Base-by-base conservation (phyloP, 2,888 invertebrate genomes). In the Harpalus rubripes region DNA sequence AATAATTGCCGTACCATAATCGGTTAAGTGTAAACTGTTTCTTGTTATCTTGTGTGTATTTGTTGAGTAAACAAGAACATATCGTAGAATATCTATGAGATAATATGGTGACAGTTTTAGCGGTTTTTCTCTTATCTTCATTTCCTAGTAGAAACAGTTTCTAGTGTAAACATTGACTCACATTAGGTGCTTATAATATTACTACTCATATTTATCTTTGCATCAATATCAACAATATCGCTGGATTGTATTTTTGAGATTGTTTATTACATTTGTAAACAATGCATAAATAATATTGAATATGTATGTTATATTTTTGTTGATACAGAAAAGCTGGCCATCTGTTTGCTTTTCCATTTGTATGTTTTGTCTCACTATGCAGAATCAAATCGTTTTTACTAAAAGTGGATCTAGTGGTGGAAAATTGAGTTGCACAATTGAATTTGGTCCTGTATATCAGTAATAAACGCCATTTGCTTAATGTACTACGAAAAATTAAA, bases 61-160 rank as follows among this genome's bases (percentile, higher is more conserved):
- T 22, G 63, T 22, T 12, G 18, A 22, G 63, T 63, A 63, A 63
- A 63, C 63, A 63, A 22, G 22, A 59, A 59, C 22, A 63, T 63
- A 63, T 63, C 63, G 18, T 61, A 61, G 18, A 16, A 61, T 61
- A 61, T 61, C 59, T 16, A 7, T 59, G 63, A 63, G 26, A 63
- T 22, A 63, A 10, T 10, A 22, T 4, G 12, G 18, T 12, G 63
- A 63, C 63, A 63, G 22, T 63, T 63, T 63, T 63, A 26, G 63
- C 63, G 63, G 26, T 63, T 26, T 52, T 63, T 26, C 22, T 63
- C 26, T 63, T 63, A 63, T 63, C 63, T 26, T 63, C 12, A 63
- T 26, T 63, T 22, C 63, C 16, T 59, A 26, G 18, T 4, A 4
- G 7, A 63, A 26, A 18, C 6, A 22, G 18, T 63, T 63, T 22